Percentiles rank a stretch among this genome's conserved stretches.
phyloP scores from a whole-genome alignment of 2,113 vertebrate species.

The Rhynchopsitta pachyrhyncha region DNA sequence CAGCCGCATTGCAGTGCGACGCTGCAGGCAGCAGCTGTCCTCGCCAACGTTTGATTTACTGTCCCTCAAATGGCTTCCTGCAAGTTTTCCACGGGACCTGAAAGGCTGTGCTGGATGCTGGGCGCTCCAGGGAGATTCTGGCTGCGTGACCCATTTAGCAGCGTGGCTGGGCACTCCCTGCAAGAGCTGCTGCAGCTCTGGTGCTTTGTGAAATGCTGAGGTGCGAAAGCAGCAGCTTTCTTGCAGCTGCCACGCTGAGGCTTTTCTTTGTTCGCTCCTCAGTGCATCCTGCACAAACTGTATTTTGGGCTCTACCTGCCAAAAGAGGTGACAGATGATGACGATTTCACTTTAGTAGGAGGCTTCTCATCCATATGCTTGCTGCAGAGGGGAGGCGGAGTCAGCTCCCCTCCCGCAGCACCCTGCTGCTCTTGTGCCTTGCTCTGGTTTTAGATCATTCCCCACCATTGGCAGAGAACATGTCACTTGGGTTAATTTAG shows the following conservation, averaged over 20 bases:
- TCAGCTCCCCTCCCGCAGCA: neutral
- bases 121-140: neutral
- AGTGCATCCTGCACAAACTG: neutral
- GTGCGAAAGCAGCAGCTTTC: constrained; percentile 1
- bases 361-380: neutral
- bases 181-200: neutral
- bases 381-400: neutral
- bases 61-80: neutral
- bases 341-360: accelerated
- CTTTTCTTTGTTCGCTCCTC: neutral
- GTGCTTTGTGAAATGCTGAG: neutral
- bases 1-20: constrained; percentile 25
- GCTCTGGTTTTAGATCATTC: neutral
- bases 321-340: neutral
- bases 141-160: neutral
- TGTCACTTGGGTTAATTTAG: neutral
- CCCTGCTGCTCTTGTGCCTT: neutral
- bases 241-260: neutral
- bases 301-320: neutral
- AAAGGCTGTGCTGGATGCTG: neutral
- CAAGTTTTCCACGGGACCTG: neutral
- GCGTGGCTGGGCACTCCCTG: neutral
- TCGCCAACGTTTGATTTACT: neutral
- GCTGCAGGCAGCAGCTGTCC: neutral
- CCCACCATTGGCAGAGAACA: neutral